Base-by-base conservation (phyloP, 2,888 invertebrate species). In the Griposia aprilina region DNA sequence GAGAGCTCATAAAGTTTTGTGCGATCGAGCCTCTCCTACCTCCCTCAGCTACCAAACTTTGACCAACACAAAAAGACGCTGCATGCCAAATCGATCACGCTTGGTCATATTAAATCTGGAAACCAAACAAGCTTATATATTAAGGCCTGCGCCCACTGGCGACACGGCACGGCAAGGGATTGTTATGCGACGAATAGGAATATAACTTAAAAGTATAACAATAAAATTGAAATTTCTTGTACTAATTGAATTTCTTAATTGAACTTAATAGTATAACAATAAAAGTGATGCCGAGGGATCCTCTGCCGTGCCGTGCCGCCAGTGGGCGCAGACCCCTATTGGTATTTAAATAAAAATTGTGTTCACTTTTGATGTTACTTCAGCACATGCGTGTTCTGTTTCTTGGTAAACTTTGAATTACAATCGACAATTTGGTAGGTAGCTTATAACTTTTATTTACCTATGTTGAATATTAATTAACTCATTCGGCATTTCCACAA, bases 331-430 rank as follows among this genome's bases (percentile, higher is more conserved):
- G 30, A 36, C 30, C 52, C 66, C 48, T 80, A 5, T 66, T 79
- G 71, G 71, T 55, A 74, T 70, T 52, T 45, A 7, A 52, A 65
- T n/a, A 74, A 77, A 86, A 80, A 82, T 76, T 57, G 41, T 48
- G 50, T 73, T 57, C 65, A 30, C n/a, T 59, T 67, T 48, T 48
- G 26, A 30, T 23, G 30, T 23, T 50, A 26, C 36, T 1, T 20
- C 0, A 13, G 1, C 10, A 41, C n/a, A 7, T 26, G 26, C 20
- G 20, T n/a, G 17, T 30, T 48, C 13, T 50, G 5, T 26, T 50
- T 3, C 26, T 26, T 45, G 1, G 36, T 7, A n/a, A 7, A 45
- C 45, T 62, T 41, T 52, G 2, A 30, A n/a, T n/a, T 17, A 76
- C 11, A 50, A 23, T 60, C 5, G 0, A 26, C 2, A 50, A 15